phyloP scores from a whole-genome alignment of 1,140 invertebrate genomes.

The Diachasma alloeum region DNA sequence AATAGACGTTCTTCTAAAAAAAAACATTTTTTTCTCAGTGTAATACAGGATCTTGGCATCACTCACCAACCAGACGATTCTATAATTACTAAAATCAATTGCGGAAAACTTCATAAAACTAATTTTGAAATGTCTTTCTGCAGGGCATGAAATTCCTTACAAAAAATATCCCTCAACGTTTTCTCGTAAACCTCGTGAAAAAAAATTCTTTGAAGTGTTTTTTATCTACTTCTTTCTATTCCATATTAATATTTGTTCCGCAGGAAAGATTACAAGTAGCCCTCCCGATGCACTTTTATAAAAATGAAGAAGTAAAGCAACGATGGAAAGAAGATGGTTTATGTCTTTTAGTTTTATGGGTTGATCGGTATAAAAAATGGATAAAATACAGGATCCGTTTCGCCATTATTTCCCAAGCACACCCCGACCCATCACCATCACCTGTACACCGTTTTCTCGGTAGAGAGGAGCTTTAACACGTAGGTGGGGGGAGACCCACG shows the following conservation, averaged over 20 bases:
- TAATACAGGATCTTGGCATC: too few relatives aligned
- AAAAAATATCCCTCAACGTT: too few relatives aligned
- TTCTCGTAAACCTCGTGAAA: too few relatives aligned
- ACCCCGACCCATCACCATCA: background rate
- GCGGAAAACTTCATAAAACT: too few relatives aligned
- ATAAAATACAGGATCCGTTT: conserved; percentile 10
- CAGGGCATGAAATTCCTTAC: too few relatives aligned
- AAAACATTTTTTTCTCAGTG: too few relatives aligned
- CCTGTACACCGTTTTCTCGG: conserved; percentile 16
- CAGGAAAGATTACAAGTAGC: background rate
- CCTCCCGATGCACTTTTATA: background rate
- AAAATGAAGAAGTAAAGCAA: background rate
- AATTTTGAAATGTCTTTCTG: too few relatives aligned
- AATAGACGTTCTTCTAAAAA: too few relatives aligned
- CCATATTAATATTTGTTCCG: background rate
- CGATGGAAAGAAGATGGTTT: conserved; percentile 12
- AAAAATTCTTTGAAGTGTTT: background rate
- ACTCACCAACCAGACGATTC: too few relatives aligned
- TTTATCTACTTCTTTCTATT: background rate
- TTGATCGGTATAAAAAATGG: conserved; percentile 8
- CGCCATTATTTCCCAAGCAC: background rate
- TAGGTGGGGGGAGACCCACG: background rate
- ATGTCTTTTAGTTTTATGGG: conserved; percentile 15
- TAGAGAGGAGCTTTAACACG: conserved; percentile 20
- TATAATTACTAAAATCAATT: too few relatives aligned